Evolutionary conservation across 2,113 vertebrate genomes (phyloP).

Genomic region (Oncorhynchus masou): DNA sequence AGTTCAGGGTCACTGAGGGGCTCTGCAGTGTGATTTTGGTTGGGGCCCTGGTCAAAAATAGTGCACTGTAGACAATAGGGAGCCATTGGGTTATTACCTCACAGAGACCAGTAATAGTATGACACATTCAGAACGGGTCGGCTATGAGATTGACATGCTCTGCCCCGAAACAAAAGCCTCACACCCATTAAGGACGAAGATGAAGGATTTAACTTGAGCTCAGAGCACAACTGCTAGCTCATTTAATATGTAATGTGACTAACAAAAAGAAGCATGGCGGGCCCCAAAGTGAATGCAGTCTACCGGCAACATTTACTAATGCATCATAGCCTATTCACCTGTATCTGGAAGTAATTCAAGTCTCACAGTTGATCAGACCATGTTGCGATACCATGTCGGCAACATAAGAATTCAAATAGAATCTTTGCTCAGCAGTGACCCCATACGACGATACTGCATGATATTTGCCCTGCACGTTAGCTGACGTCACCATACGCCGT

Average conservation of each 20-base stretch:
- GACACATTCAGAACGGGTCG: neutral
- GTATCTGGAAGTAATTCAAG: neutral
- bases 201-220: neutral
- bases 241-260: neutral
- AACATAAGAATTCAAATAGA: neutral
- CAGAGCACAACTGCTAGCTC: neutral
- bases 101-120: neutral
- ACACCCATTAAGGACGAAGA: neutral
- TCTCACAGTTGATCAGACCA: too few species aligned
- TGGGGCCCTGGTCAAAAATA: too few species aligned
- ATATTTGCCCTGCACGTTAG: neutral
- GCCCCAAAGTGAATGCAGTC: neutral
- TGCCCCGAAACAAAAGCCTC: neutral
- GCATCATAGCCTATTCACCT: neutral
- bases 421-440: neutral
- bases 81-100: neutral
- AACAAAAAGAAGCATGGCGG: neutral
- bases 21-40: neutral
- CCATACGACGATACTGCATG: too few species aligned
- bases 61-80: too few species aligned
- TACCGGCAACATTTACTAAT: neutral
- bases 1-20: neutral
- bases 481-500: neutral
- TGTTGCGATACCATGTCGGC: neutral
- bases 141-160: neutral